These are phyloP conservation scores for Euleptes europaea DNA, from an alignment of 2,113 vertebrate genomes.

Conservation along the genomic window DNA sequence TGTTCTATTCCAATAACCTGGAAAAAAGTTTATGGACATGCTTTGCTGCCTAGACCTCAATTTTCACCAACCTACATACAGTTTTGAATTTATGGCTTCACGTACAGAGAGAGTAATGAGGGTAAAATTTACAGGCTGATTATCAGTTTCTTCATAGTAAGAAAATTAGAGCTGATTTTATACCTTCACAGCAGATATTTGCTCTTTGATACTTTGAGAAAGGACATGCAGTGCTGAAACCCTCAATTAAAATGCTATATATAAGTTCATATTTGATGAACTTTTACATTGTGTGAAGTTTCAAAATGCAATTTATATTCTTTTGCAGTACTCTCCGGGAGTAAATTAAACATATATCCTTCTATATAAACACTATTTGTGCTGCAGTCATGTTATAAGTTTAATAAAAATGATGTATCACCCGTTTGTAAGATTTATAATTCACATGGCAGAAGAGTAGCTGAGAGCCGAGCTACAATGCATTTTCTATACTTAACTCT, in stretches of 20 bases:
- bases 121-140: slow-evolving; percentile 81
- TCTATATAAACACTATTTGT: slow-evolving; percentile 80
- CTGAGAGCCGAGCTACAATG: slow-evolving; percentile 74
- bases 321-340: slow-evolving; percentile 72
- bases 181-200: slow-evolving; percentile 63
- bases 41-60: slow-evolving; percentile 81
- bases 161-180: slow-evolving; percentile 81
- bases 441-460: slow-evolving; percentile 76
- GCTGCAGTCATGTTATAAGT: slow-evolving; percentile 75
- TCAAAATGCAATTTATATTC: slow-evolving; percentile 79
- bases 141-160: slow-evolving; percentile 73
- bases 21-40: slow-evolving; percentile 82
- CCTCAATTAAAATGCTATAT: slow-evolving; percentile 75
- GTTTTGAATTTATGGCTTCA: slow-evolving; percentile 76
- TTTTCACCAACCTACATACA: slow-evolving; percentile 77
- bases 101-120: slow-evolving; percentile 66
- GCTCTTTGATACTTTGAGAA: slow-evolving; percentile 69
- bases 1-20: slow-evolving; percentile 84
- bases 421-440: slow-evolving; percentile 80
- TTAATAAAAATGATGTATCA: slow-evolving; percentile 81
- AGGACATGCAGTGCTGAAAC: slow-evolving; percentile 50
- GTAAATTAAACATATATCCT: slow-evolving; percentile 79
- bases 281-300: slow-evolving; percentile 66
- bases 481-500: slow-evolving; percentile 83
- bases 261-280: slow-evolving; percentile 61